Percentiles rank a stretch among this genome's conserved stretches.
These are phyloP conservation scores for Drosophila burlai DNA, from an alignment of 1,140 invertebrate species.

Conservation along the genomic window DNA sequence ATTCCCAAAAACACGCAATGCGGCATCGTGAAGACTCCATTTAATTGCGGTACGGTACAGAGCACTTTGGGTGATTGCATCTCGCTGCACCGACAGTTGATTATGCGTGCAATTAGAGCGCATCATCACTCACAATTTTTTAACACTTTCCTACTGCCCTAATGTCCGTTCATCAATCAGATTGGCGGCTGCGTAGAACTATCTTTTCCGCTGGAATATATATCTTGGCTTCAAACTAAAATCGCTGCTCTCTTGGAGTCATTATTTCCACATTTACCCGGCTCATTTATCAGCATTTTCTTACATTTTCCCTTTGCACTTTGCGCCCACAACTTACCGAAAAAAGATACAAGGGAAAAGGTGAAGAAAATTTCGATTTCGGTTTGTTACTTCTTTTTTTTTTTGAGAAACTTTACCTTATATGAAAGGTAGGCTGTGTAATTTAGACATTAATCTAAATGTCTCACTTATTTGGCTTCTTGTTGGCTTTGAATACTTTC, in stretches of 20 bases:
- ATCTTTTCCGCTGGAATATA: conserved; percentile 55
- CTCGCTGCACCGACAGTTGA: conserved; percentile 54
- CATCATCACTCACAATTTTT: conserved; percentile 81
- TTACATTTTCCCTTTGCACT: conserved; percentile 48
- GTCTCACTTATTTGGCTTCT: conserved; percentile 33
- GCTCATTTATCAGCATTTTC: conserved; percentile 79
- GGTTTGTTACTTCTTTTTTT: conserved; percentile 12
- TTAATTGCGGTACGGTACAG: conserved; percentile 61
- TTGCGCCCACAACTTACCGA: conserved; percentile 50
- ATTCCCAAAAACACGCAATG: conserved; percentile 69
- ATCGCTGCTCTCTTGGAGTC: conserved; percentile 41
- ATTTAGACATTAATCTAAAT: conserved; percentile 73
- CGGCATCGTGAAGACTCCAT: conserved; percentile 48
- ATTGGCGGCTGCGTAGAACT: conserved; percentile 65
- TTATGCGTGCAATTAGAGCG: conserved; percentile 79
- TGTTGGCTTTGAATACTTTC: background rate
- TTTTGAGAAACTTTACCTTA: conserved; percentile 28
- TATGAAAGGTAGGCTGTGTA: conserved; percentile 49
- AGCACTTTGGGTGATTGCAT: conserved; percentile 70
- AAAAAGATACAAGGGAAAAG: conserved; percentile 5
- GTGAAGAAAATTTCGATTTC: conserved; percentile 34
- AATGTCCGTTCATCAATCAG: conserved; percentile 80
- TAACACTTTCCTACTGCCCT: conserved; percentile 76
- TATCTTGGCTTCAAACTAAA: conserved; percentile 54
- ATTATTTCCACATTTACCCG: conserved; percentile 79